Conservation (phyloP, 2,888 invertebrate genomes). For the Oscheius sp. region DNA sequence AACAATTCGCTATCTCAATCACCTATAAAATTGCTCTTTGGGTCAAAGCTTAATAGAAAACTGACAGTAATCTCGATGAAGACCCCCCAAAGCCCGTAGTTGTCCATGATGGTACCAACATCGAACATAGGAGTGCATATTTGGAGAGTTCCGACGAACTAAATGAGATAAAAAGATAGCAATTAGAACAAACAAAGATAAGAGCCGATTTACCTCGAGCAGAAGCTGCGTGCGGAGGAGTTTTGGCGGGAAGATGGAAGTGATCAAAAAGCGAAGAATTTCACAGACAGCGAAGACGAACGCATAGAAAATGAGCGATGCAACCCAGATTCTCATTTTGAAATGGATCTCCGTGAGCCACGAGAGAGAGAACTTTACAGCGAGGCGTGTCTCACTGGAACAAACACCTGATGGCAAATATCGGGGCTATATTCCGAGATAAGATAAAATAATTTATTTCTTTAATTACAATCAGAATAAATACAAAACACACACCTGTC, state of each 20-base stretch:
- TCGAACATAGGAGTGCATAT: conserved; percentile 70
- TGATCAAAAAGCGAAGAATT: conserved; percentile 50
- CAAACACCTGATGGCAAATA: conserved; percentile 8
- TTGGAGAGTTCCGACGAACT: conserved; percentile 69
- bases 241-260: conserved; percentile 38
- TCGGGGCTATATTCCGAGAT: background rate
- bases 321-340: conserved; percentile 65
- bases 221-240: conserved; percentile 40
- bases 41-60: background rate
- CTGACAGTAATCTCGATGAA: conserved; percentile 63
- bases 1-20: conserved; percentile 66
- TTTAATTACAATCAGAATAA: conserved; percentile 6
- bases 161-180: conserved; percentile 26
- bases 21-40: conserved; percentile 30
- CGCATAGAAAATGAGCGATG: conserved; percentile 63
- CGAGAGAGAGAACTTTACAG: conserved; percentile 7
- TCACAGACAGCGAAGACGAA: conserved; percentile 60
- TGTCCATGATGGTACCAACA: conserved; percentile 67
- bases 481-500: too few relatives aligned
- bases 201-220: conserved; percentile 38
- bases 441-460: conserved; percentile 7
- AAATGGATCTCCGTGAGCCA: background rate
- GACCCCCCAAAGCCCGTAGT: conserved; percentile 65
- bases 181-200: background rate
- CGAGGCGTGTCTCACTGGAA: background rate